A percentile compares a stretch with the other conserved stretches of the same genome.
These are phyloP conservation scores for Hoplodrina ambigua DNA, from an alignment of 2,888 invertebrate genomes.

Conservation along the genomic window DNA sequence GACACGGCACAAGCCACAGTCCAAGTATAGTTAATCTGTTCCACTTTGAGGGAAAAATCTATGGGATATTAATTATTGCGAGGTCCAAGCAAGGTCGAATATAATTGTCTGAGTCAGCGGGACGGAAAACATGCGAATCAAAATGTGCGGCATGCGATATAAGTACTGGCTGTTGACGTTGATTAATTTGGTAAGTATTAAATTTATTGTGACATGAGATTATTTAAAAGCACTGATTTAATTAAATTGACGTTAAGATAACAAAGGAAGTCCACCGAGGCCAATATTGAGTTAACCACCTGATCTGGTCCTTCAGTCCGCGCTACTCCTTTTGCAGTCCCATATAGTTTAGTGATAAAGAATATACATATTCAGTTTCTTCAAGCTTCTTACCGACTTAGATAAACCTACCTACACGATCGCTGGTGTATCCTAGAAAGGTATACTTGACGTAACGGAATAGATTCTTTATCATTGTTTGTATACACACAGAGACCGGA, in stretches of 20 bases:
- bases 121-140: slow-evolving; percentile 47
- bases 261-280: not conserved
- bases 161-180: slow-evolving; percentile 16
- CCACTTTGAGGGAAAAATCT: slow-evolving; percentile 64
- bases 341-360: not conserved
- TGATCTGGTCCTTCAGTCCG: not conserved
- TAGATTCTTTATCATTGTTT: slow-evolving; percentile 29
- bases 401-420: too few relatives aligned
- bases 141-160: slow-evolving; percentile 36
- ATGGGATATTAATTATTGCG: slow-evolving; percentile 61
- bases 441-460: slow-evolving; percentile 1
- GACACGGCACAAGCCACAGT: slow-evolving; percentile 21
- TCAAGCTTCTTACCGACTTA: too few relatives aligned
- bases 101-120: slow-evolving; percentile 65
- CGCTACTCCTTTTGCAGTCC: not conserved
- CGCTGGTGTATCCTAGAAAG: not conserved
- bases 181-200: slow-evolving; percentile 3
- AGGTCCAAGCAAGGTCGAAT: slow-evolving; percentile 64
- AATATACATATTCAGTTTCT: too few relatives aligned
- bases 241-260: not conserved
- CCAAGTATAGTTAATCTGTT: slow-evolving; percentile 37
- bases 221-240: not conserved
- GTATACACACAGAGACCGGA: slow-evolving; percentile 16
- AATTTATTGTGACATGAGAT: not conserved
- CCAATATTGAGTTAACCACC: not conserved